phyloP scores from a whole-genome alignment of 2,888 invertebrate species.

The Drosophila fungiperda region DNA sequence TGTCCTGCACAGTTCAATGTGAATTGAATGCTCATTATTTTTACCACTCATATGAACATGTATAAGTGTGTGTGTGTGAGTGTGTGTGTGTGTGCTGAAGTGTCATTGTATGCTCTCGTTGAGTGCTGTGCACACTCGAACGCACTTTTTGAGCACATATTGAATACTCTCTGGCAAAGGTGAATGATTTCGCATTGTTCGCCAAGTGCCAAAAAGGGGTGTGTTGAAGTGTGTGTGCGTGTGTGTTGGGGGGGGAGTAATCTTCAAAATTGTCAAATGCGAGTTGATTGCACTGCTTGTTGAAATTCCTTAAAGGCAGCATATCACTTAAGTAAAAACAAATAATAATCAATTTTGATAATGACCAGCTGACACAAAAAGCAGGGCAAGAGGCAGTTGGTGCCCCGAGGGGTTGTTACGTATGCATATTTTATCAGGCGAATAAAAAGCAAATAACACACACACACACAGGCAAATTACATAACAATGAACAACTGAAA shows the following conservation, averaged over 20 bases:
- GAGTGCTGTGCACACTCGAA: conserved; percentile 62
- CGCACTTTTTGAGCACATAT: conserved; percentile 62
- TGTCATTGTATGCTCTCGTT: conserved; percentile 48
- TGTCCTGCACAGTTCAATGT: conserved; percentile 36
- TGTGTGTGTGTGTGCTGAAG: conserved; percentile 65
- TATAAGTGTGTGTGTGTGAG: conserved; percentile 9
- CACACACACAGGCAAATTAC: conserved; percentile 62
- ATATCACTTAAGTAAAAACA: conserved; percentile 10
- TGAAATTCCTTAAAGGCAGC: not conserved
- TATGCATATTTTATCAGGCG: conserved; percentile 66
- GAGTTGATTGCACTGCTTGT: not conserved
- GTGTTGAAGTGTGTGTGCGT: not conserved
- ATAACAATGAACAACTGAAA: conserved; percentile 67
- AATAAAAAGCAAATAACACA: conserved; percentile 74
- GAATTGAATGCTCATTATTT: conserved; percentile 80
- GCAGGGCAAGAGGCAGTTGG: not conserved
- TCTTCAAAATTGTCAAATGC: conserved; percentile 16
- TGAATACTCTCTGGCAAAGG: conserved; percentile 58
- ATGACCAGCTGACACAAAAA: conserved; percentile 30
- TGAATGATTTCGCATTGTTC: conserved; percentile 55
- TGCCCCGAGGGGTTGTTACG: conserved; percentile 3
- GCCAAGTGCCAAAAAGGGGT: conserved; percentile 68
- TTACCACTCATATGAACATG: conserved; percentile 47
- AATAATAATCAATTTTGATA: conserved; percentile 31
- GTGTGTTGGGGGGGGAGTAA: not conserved